phyloP scores from a whole-genome alignment of 2,888 invertebrate genomes.

The Trilocha varians region DNA sequence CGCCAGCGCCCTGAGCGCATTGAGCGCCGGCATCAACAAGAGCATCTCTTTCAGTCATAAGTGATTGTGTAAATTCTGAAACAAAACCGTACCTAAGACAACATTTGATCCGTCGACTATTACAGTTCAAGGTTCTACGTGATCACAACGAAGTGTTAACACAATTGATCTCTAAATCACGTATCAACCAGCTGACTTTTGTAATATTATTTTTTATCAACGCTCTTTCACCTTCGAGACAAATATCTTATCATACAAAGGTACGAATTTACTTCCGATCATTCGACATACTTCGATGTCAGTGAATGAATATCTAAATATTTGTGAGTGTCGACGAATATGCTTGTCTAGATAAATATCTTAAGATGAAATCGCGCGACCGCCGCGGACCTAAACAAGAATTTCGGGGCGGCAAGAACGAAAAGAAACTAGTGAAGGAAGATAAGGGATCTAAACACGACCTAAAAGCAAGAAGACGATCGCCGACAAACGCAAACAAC shows the following conservation, averaged over 20 bases:
- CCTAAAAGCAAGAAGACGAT: conserved; percentile 18
- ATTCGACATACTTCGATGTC: conserved; percentile 19
- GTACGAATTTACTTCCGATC: conserved; percentile 31
- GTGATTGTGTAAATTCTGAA: conserved; percentile 41
- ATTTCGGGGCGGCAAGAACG: conserved; percentile 24
- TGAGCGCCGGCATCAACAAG: conserved; percentile 4
- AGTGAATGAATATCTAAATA: conserved; percentile 21
- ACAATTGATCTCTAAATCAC: conserved; percentile 51
- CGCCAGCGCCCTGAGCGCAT: conserved; percentile 11
- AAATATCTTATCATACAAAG: conserved; percentile 55
- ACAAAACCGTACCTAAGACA: conserved; percentile 19
- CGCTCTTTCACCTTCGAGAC: conserved; percentile 47
- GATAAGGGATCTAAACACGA: conserved; percentile 28
- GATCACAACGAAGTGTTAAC: conserved; percentile 47
- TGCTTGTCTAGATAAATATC: conserved; percentile 11
- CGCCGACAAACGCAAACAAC: conserved; percentile 7
- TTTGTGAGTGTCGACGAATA: conserved; percentile 21
- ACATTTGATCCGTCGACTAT: conserved; percentile 10
- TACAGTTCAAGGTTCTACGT: conserved; percentile 54
- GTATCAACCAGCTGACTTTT: conserved; percentile 41
- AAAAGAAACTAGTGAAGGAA: conserved; percentile 20
- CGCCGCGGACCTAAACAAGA: conserved; percentile 34
- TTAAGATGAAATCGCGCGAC: conserved; percentile 57
- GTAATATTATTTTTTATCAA: conserved; percentile 51
- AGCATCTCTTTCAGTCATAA: conserved; percentile 19